Evolutionary conservation across 2,797 vertebrate genomes (phyloP), one percentile per base, ranked within the genome.

Genomic region (Potorous gilbertii): DNA sequence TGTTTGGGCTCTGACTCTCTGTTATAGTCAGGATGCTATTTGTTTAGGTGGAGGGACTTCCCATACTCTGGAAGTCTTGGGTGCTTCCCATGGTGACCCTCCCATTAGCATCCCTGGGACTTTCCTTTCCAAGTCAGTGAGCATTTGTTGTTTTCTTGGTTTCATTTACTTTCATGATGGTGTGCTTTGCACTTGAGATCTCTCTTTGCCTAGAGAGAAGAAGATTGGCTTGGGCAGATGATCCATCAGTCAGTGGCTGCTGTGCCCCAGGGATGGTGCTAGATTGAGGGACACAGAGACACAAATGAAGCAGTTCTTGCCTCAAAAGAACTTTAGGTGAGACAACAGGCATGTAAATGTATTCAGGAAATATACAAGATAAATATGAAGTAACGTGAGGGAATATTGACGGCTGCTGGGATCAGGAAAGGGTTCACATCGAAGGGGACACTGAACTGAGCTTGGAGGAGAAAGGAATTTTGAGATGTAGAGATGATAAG

Each of bases 91-190:
- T 81, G 52, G n/a, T n/a, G 31, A 54, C n/a, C 57, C 29, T 92
- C n/a, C 18, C 55, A 27, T 50, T 55, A 18, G 12, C 5, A 6
- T 5, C 21, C 21, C 11, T 54, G 13, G 13, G 29, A 24, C 92
- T 55, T 92, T n/a, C 54, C 34, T 55, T 81, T 81, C 31, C 12
- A 55, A n/a, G 74, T 62, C 62, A 40, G 66, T 55, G 62, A 54
- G 40, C 54, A 29, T 55, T 92, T 62, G 74, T 21, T 66, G 16
- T 4, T 55, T 57, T 14, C 74, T 95, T 54, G 50, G 31, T 92
- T 66, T 66, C 29, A 14, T 31, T 62, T 2, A 95, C 46, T 92
- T 95, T 57, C 62, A 55, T 62, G 56, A 56, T 92, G 91, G 34
- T 54, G 91, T 56, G 29, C 16, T 92, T 95, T 92, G 46, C n/a